These are phyloP conservation scores for Malacosoma neustria DNA, from an alignment of 2,888 invertebrate genomes.

Conservation along the genomic window DNA sequence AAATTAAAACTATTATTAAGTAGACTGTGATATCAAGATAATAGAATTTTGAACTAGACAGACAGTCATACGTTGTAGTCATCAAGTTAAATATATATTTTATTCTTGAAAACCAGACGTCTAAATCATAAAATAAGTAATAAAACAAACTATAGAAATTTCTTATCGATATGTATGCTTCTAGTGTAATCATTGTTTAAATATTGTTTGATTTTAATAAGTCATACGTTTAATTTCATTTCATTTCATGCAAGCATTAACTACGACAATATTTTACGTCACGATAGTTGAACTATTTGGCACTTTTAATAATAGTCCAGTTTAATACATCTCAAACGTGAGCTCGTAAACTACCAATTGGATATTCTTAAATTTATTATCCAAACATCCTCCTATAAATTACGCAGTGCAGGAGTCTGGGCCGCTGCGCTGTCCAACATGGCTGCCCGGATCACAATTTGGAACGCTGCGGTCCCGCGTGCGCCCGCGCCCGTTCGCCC, in stretches of 20 bases:
- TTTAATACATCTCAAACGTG: background rate
- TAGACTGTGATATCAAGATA: no score
- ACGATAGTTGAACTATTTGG: background rate
- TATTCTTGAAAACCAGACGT: no score
- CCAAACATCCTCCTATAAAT: slow-evolving; percentile 57
- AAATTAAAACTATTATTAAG: no score
- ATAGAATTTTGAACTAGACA: no score
- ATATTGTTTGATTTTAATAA: no score
- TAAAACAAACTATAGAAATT: no score
- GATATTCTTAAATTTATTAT: slow-evolving; percentile 40
- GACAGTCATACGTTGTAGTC: no score
- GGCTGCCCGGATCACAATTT: slow-evolving; percentile 52
- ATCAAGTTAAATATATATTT: no score
- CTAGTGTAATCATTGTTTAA: no score
- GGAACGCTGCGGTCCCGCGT: slow-evolving; percentile 44
- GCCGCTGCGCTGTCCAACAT: slow-evolving; percentile 29
- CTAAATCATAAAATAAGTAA: no score
- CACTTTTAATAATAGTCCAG: background rate
- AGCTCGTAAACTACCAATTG: slow-evolving; percentile 15
- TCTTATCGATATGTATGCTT: no score
- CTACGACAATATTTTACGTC: background rate
- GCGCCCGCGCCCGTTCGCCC: slow-evolving; percentile 48
- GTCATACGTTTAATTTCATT: no score
- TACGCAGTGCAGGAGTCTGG: slow-evolving; percentile 29
- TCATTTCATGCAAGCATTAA: background rate